These are phyloP conservation scores for Chloroclysta siterata DNA, from an alignment of 2,888 invertebrate genomes.

Conservation along the genomic window DNA sequence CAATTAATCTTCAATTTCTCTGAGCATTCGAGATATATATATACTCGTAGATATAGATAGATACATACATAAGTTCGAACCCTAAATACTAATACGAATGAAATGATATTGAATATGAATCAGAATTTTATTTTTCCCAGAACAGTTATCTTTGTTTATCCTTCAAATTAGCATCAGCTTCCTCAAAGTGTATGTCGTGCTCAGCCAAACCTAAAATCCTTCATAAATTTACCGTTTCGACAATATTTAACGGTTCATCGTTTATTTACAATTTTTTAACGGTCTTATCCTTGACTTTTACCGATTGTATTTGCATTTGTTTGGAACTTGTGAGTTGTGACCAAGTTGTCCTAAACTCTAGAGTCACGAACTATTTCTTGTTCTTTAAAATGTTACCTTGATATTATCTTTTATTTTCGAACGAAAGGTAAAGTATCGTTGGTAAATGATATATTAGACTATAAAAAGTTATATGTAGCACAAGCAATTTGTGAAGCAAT, in stretches of 20 bases:
- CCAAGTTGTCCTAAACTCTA: constrained; percentile 60
- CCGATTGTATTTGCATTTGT: constrained; percentile 65
- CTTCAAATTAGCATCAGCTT: constrained; percentile 38
- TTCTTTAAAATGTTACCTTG: constrained; percentile 61
- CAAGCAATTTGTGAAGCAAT: constrained; percentile 43
- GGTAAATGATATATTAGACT: constrained; percentile 48
- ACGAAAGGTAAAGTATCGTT: constrained; percentile 40
- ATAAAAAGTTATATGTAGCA: constrained; percentile 44
- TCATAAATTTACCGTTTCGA: constrained; percentile 51
- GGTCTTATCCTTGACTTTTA: constrained; percentile 62
- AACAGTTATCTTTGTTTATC: constrained; percentile 27
- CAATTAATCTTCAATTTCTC: too few relatives aligned
- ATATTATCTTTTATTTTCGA: constrained; percentile 45
- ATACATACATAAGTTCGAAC: too few relatives aligned
- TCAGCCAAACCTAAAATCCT: constrained; percentile 45
- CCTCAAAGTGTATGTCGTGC: constrained; percentile 39
- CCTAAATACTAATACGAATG: too few relatives aligned
- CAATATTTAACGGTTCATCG: constrained; percentile 43
- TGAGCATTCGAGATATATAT: too few relatives aligned
- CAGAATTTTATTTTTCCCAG: constrained; percentile 11
- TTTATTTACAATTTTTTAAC: constrained; percentile 49
- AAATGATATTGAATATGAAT: constrained; percentile 15
- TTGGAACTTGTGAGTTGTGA: constrained; percentile 54
- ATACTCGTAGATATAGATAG: too few relatives aligned
- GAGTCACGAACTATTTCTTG: constrained; percentile 67